A percentile compares a stretch with the other conserved stretches of the same genome.
These are phyloP conservation scores for Calcarius lapponicus DNA, from an alignment of 2,797 vertebrate species.

Conservation along the genomic window DNA sequence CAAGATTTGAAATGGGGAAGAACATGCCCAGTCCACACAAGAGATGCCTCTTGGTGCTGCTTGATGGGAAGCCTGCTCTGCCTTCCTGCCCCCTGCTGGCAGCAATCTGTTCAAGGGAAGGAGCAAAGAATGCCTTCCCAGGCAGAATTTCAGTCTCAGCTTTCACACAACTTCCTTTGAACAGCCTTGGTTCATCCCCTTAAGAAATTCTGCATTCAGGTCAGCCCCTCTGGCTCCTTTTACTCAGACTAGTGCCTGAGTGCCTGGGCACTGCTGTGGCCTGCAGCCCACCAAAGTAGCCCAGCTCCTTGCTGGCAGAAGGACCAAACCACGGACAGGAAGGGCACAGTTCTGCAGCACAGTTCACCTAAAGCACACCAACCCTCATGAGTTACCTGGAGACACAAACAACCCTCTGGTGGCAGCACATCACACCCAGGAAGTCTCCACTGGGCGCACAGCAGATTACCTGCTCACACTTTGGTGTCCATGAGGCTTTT, in stretches of 20 bases:
- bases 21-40: fast-evolving
- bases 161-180: background rate
- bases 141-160: background rate
- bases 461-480: background rate
- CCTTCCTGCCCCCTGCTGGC: background rate
- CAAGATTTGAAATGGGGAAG: background rate
- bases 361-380: background rate
- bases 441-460: background rate
- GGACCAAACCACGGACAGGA: background rate
- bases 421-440: background rate
- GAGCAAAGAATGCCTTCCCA: background rate
- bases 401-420: background rate
- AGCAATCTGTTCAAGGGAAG: background rate
- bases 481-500: background rate
- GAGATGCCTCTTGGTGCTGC: background rate
- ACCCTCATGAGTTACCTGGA: background rate
- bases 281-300: background rate
- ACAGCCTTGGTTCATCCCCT: background rate
- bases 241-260: background rate
- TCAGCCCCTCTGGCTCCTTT: background rate
- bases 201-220: background rate
- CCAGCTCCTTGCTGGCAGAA: background rate
- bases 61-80: fast-evolving
- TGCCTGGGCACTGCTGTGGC: background rate
- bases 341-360: background rate